phyloP scores from a whole-genome alignment of 92 coral and sea anemone genomes.

The Desmophyllum pertusum region DNA sequence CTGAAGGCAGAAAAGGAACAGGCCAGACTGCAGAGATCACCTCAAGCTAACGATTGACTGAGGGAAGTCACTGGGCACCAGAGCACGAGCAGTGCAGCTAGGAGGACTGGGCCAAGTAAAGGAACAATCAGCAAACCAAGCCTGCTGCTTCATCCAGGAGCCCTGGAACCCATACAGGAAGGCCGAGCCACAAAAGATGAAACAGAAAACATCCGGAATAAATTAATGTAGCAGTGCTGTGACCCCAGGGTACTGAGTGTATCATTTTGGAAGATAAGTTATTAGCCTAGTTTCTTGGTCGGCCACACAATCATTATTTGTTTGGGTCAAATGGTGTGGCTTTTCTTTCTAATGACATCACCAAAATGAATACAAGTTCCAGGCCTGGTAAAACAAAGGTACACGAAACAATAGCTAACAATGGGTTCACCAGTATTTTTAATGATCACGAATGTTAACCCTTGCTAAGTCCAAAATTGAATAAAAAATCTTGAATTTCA shows the following conservation, averaged over 20 bases:
- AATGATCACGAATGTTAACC: no score
- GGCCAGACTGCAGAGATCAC: conserved; percentile 39
- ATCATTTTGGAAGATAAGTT: no score
- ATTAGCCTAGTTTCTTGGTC: no score
- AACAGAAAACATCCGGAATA: background rate
- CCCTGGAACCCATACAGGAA: conserved; percentile 16
- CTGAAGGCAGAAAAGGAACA: conserved; percentile 62
- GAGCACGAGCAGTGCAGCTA: conserved; percentile 44
- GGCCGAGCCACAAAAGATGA: conserved; percentile 28
- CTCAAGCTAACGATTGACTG: conserved; percentile 28
- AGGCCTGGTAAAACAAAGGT: no score
- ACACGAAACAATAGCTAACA: no score
- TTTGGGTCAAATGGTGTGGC: background rate
- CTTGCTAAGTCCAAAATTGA: no score
- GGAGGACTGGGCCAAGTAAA: conserved; percentile 47
- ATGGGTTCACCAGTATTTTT: no score
- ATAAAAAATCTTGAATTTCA: no score
- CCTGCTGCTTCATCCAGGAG: conserved; percentile 5
- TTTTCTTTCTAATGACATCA: background rate
- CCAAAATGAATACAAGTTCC: background rate
- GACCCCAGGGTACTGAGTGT: background rate
- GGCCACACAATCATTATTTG: no score
- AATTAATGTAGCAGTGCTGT: background rate
- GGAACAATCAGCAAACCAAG: conserved; percentile 36
- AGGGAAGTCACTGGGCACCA: conserved; percentile 10